These are phyloP conservation scores for Apteryx mantelli DNA, from an alignment of 2,113 vertebrate genomes.

Conservation along the genomic window DNA sequence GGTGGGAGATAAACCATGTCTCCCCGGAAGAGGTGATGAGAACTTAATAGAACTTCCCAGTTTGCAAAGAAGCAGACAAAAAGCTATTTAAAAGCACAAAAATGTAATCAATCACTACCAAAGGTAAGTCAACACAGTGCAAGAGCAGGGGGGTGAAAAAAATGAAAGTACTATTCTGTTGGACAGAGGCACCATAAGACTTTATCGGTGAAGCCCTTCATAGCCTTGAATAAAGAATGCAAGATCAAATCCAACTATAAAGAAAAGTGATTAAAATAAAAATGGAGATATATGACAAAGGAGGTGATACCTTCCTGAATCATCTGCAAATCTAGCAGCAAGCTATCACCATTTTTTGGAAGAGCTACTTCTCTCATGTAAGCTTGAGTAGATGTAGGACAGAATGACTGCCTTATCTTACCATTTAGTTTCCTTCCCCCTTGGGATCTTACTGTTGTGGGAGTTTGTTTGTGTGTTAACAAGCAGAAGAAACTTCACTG, in stretches of 20 bases:
- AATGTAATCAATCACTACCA: not conserved
- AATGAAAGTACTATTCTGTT: not conserved
- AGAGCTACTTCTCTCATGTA: not conserved
- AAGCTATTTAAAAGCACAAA: not conserved
- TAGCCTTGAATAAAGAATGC: not conserved
- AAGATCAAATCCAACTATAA: not conserved
- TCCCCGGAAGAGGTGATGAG: not conserved
- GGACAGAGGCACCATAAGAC: not conserved
- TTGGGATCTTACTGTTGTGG: not conserved
- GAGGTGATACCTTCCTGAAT: not conserved
- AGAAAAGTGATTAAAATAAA: not conserved
- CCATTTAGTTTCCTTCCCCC: not conserved
- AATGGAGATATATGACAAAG: not conserved
- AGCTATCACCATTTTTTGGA: not conserved
- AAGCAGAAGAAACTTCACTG: not conserved
- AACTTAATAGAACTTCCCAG: not conserved
- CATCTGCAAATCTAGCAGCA: not conserved
- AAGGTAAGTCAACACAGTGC: rapidly evolving
- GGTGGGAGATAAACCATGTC: not conserved
- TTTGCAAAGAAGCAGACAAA: not conserved
- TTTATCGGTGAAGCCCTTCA: not conserved
- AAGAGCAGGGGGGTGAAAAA: not conserved
- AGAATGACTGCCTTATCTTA: rapidly evolving
- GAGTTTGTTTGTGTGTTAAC: not conserved
- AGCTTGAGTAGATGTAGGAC: too few relatives aligned